A percentile compares a stretch with the other conserved stretches of the same genome.
Conservation (phyloP, 1,140 invertebrate species). For the Hestina assimilis region DNA sequence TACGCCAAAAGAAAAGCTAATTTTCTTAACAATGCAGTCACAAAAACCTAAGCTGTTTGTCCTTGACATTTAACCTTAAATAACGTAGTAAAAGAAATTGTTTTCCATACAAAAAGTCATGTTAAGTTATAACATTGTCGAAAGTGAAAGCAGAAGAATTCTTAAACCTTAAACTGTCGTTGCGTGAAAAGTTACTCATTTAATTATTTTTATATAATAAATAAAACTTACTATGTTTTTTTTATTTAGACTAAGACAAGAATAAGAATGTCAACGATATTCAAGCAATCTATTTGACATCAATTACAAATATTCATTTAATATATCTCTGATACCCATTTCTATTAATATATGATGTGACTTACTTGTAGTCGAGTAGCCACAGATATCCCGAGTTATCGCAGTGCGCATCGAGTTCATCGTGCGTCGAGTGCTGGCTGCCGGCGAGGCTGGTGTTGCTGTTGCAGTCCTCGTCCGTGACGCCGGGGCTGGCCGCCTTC, state of each 20-base stretch:
- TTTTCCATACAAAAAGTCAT: no score
- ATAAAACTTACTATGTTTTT: no score
- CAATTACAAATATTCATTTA: no score
- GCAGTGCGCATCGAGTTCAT: constrained; percentile 87
- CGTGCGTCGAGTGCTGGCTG: constrained; percentile 66
- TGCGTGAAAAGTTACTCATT: no score
- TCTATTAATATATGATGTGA: constrained; percentile 12
- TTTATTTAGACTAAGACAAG: no score
- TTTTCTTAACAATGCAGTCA: background rate
- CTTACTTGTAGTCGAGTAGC: constrained; percentile 92
- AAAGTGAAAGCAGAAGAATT: no score
- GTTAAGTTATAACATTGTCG: no score
- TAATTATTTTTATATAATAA: no score
- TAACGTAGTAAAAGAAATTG: background rate
- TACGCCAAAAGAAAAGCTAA: background rate
- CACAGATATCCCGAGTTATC: constrained; percentile 94
- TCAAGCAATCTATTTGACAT: no score
- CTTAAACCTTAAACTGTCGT: no score
- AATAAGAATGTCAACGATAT: no score
- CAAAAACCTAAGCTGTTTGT: background rate
- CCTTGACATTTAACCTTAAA: background rate
- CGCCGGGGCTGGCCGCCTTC: constrained; percentile 71
- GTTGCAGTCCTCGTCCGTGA: constrained; percentile 70
- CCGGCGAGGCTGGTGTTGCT: constrained; percentile 72
- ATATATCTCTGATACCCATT: no score